phyloP scores from a whole-genome alignment of 92 coral and sea anemone genomes.

The Epizoanthus stellaris region DNA sequence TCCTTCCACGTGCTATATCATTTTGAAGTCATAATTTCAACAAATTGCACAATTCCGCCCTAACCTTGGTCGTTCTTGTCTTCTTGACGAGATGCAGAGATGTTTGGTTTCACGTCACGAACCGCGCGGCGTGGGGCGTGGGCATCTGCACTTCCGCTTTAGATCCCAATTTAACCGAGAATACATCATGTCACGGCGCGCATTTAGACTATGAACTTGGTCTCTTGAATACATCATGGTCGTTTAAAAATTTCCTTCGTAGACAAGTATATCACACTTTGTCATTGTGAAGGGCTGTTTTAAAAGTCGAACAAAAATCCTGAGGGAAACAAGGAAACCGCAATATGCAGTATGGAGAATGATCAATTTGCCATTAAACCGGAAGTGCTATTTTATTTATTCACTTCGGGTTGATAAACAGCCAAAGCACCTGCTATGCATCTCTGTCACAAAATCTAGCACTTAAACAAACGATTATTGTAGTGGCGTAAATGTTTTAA shows the following conservation, averaged over 20 bases:
- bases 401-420: too few species aligned
- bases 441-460: too few species aligned
- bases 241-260: background rate
- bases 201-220: constrained; percentile 33
- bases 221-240: constrained; percentile 7
- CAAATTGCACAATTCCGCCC: constrained; percentile 10
- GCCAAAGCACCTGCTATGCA: too few species aligned
- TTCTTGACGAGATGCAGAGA: constrained; percentile 23
- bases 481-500: too few species aligned
- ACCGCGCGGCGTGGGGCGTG: constrained; percentile 35
- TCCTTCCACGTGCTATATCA: background rate
- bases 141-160: background rate
- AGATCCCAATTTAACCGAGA: background rate
- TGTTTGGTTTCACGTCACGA: constrained; percentile 35
- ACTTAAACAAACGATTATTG: too few species aligned
- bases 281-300: too few species aligned
- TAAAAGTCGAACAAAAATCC: too few species aligned
- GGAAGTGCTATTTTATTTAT: too few species aligned
- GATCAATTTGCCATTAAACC: too few species aligned
- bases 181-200: constrained; percentile 6
- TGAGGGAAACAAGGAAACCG: too few species aligned
- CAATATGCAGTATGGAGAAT: too few species aligned
- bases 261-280: background rate
- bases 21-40: background rate
- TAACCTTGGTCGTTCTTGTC: background rate